Percentiles rank a stretch among this genome's conserved stretches.
Evolutionary conservation across 2,113 vertebrate genomes (phyloP).

Genomic region (Mesocricetus auratus): DNA sequence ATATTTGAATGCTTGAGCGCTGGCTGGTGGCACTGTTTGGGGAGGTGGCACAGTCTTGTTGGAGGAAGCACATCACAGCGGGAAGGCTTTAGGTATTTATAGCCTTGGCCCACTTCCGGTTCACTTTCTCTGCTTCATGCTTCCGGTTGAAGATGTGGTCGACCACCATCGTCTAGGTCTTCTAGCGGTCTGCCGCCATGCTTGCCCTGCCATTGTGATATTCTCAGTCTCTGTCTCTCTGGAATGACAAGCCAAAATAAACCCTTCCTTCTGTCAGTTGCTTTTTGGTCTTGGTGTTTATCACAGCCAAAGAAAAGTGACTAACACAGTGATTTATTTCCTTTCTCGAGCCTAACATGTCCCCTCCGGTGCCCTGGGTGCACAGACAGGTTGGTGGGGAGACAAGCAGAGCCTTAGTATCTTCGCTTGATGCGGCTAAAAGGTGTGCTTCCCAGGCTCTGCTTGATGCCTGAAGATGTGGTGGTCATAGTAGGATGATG

Average conservation of each 20-base stretch:
- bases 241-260: neutral
- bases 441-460: neutral
- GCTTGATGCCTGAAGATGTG: neutral
- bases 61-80: neutral
- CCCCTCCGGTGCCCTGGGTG: neutral
- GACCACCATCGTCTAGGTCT: neutral
- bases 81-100: neutral
- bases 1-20: neutral
- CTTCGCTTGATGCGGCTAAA: neutral
- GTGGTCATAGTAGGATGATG: neutral
- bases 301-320: neutral
- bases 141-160: neutral
- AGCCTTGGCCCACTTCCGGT: neutral
- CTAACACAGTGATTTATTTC: neutral
- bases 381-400: neutral
- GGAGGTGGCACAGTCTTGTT: neutral
- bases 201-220: neutral
- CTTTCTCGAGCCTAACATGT: neutral
- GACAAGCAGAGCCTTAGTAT: neutral
- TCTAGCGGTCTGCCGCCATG: neutral
- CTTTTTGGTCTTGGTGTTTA: neutral
- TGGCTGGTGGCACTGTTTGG: neutral
- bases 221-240: no score
- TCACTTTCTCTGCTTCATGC: neutral
- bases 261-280: neutral